Percentiles rank a stretch among this genome's conserved stretches.
Evolutionary conservation across 2,797 vertebrate species (phyloP).

Genomic region (Cossypha dichroa): DNA sequence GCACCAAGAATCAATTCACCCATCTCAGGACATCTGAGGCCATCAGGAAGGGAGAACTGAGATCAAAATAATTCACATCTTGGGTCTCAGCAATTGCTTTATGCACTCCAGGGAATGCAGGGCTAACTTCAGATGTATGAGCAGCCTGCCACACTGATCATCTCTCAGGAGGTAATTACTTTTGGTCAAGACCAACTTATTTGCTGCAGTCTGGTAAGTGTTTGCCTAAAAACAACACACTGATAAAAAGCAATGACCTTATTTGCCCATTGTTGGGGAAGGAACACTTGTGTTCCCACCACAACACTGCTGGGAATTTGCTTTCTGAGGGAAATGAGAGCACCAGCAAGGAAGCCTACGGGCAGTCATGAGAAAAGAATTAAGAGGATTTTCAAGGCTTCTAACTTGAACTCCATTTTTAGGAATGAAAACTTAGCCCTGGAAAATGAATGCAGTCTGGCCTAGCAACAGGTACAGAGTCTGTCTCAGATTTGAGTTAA

Average conservation of each 20-base stretch:
- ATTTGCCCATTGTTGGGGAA: not conserved
- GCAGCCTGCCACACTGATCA: not conserved
- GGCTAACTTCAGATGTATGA: not conserved
- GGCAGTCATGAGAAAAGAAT: not conserved
- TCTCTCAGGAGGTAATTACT: constrained; percentile 5
- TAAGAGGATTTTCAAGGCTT: not conserved
- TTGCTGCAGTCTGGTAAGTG: not conserved
- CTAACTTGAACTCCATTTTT: not conserved
- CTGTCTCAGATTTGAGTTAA: not conserved
- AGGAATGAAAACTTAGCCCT: not conserved
- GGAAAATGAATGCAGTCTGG: not conserved
- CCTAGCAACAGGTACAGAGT: not conserved
- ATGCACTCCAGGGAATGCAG: not conserved
- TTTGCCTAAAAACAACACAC: not conserved
- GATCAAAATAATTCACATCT: not conserved
- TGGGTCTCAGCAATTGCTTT: not conserved
- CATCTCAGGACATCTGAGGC: not conserved
- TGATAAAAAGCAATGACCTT: not conserved
- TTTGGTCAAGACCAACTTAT: not conserved
- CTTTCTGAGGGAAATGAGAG: not conserved
- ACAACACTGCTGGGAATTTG: not conserved
- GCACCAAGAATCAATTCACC: not conserved
- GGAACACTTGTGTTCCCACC: not conserved
- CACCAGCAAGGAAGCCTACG: not conserved
- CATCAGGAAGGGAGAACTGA: not conserved